These are phyloP conservation scores for Macaria notata DNA, from an alignment of 2,888 invertebrate genomes.

Conservation along the genomic window DNA sequence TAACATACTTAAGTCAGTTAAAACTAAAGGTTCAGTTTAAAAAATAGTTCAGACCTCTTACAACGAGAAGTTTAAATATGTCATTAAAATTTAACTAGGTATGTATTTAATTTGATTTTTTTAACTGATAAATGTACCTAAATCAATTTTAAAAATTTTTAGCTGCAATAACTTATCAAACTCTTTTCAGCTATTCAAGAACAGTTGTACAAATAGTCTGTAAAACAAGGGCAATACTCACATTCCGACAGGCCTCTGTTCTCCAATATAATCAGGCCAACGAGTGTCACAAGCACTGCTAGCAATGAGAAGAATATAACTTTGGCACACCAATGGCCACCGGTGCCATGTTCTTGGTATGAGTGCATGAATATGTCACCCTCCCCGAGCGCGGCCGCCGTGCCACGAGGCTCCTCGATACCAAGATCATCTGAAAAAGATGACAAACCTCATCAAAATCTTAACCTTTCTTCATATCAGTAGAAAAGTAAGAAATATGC, in stretches of 20 bases:
- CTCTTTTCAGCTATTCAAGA: no score
- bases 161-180: neutral
- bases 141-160: no score
- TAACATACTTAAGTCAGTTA: no score
- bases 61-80: no score
- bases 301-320: slow-evolving; percentile 90
- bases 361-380: slow-evolving; percentile 91
- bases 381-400: slow-evolving; percentile 72
- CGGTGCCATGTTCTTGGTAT: slow-evolving; percentile 88
- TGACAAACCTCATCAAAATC: slow-evolving; percentile 2
- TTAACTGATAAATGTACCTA: no score
- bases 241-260: slow-evolving; percentile 90
- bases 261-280: slow-evolving; percentile 90
- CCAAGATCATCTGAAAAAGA: slow-evolving; percentile 72
- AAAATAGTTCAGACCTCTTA: no score
- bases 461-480: slow-evolving; percentile 8
- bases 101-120: no score
- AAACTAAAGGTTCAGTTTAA: no score
- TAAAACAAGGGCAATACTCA: slow-evolving; percentile 68
- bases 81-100: no score
- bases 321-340: slow-evolving; percentile 93
- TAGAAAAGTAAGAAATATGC: neutral
- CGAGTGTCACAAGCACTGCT: slow-evolving; percentile 86
- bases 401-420: slow-evolving; percentile 72
- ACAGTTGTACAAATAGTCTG: neutral